phyloP scores from a whole-genome alignment of 2,797 vertebrate species.

The Acrossocheilus fasciatus region DNA sequence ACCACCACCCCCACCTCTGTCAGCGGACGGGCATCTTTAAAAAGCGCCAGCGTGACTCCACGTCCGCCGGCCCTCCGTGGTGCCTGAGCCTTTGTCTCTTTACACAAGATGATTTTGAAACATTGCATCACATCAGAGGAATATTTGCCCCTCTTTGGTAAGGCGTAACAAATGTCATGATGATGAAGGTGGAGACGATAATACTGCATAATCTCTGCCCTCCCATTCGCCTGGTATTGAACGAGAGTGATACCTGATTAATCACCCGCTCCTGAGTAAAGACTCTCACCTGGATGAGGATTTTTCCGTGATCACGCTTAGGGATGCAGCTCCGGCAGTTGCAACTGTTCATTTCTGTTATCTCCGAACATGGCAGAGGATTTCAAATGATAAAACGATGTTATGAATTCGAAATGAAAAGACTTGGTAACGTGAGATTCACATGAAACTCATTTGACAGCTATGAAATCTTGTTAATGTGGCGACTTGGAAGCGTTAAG shows the following conservation, averaged over 20 bases:
- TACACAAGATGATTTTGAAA: slow-evolving; percentile 73
- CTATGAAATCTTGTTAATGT: slow-evolving; percentile 26
- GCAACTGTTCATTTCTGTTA: slow-evolving; percentile 16
- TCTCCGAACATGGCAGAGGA: slow-evolving; percentile 11
- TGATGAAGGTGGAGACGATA: slow-evolving; percentile 73
- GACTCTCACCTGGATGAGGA: slow-evolving; percentile 30
- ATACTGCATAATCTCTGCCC: slow-evolving; percentile 68
- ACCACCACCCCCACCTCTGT: slow-evolving; percentile 7
- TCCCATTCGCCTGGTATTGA: slow-evolving; percentile 63
- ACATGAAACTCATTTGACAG: slow-evolving; percentile 14
- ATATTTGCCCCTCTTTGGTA: slow-evolving; percentile 59
- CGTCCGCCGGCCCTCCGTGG: slow-evolving; percentile 27
- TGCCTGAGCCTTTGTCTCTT: slow-evolving; percentile 72
- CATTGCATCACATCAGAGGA: slow-evolving; percentile 53
- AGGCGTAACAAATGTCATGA: slow-evolving; percentile 71
- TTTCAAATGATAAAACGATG: background rate
- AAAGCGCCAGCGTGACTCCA: slow-evolving; percentile 37
- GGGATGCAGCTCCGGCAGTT: slow-evolving; percentile 9
- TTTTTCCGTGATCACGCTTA: slow-evolving; percentile 8
- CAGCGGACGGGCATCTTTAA: slow-evolving; percentile 28
- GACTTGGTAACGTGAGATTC: background rate
- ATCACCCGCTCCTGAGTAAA: slow-evolving; percentile 58
- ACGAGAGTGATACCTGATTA: slow-evolving; percentile 68
- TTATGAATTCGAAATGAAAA: slow-evolving; percentile 7
- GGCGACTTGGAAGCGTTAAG: slow-evolving; percentile 24